Conservation (phyloP, 1,140 invertebrate species). For the Drosophila biarmipes region DNA sequence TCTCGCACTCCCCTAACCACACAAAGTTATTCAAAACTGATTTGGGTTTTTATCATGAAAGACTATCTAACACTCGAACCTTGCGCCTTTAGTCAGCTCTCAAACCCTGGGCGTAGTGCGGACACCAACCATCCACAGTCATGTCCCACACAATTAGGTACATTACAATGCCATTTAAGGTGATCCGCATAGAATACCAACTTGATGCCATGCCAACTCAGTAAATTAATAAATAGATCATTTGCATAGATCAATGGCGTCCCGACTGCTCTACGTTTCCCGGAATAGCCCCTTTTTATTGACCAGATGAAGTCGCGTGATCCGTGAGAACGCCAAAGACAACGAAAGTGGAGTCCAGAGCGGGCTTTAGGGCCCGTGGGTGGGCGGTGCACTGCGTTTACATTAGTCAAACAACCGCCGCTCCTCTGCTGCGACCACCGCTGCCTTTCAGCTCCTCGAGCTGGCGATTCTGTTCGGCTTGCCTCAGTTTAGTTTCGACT, state of each 20-base stretch:
- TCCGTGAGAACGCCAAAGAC: background rate
- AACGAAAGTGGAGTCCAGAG: background rate
- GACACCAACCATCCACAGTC: background rate
- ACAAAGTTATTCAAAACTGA: too few species aligned
- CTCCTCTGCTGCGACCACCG: constrained; percentile 6
- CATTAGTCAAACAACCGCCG: constrained; percentile 12
- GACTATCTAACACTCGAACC: background rate
- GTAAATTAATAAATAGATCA: background rate
- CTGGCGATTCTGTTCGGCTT: constrained; percentile 16
- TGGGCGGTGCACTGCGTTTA: background rate
- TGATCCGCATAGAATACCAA: background rate
- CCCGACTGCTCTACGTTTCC: too few species aligned
- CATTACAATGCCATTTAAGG: background rate
- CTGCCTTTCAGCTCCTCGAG: constrained; percentile 14
- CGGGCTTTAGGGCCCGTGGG: background rate
- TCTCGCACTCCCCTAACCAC: too few species aligned
- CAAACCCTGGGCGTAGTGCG: background rate
- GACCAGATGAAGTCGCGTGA: background rate
- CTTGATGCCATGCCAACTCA: background rate
- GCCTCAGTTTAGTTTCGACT: constrained; percentile 31
- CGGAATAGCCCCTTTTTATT: background rate
- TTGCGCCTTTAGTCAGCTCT: background rate
- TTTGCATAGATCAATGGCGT: background rate
- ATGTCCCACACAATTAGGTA: background rate
- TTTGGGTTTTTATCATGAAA: background rate